phyloP scores from a whole-genome alignment of 2,113 vertebrate species.

The Hemibates koningsi region DNA sequence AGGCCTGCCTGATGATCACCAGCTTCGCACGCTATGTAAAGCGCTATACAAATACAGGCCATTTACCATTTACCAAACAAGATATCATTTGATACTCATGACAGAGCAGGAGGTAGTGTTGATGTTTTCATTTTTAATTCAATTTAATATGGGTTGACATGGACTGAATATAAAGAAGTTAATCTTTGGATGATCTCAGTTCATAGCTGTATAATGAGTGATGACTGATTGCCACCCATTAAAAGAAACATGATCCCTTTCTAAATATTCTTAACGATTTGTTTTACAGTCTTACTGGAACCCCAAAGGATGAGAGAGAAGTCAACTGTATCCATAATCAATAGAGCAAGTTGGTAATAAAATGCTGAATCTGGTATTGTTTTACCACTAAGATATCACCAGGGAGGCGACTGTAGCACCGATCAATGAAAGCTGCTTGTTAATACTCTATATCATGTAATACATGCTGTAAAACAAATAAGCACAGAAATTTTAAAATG shows the following conservation, averaged over 20 bases:
- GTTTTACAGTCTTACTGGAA: background rate
- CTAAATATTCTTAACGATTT: background rate
- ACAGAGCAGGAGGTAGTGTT: background rate
- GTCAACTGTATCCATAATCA: background rate
- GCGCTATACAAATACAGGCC: background rate
- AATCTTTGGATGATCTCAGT: background rate
- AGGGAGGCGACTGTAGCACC: background rate
- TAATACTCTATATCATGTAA: background rate
- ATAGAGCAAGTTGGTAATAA: background rate
- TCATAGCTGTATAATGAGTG: background rate
- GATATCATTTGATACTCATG: background rate
- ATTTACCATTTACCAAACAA: background rate
- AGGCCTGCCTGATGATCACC: background rate
- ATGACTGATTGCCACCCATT: background rate
- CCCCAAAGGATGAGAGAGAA: background rate
- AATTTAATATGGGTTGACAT: background rate
- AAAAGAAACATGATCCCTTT: background rate
- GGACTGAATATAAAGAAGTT: background rate
- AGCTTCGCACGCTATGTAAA: background rate
- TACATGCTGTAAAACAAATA: background rate
- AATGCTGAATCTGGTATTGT: background rate
- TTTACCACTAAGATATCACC: background rate
- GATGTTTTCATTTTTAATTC: background rate
- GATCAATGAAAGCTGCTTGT: background rate
- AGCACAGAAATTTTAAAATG: background rate